phyloP scores from a whole-genome alignment of 2,888 invertebrate genomes.

The Amblyjoppa fuscipennis region DNA sequence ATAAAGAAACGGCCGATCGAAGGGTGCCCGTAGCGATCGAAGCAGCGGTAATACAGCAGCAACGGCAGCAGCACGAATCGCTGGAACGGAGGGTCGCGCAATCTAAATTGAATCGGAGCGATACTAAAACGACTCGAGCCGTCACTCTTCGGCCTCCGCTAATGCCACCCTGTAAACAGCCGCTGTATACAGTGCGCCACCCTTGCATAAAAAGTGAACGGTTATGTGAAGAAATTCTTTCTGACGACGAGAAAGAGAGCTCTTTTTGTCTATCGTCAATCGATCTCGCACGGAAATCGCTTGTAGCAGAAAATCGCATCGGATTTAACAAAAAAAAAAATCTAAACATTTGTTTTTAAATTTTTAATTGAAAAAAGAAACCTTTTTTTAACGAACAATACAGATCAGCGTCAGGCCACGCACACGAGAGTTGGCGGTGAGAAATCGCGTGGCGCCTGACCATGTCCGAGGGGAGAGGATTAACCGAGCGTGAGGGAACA shows the following conservation, averaged over 20 bases:
- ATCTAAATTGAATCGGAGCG: constrained; percentile 73
- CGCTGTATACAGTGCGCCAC: neutral
- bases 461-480: constrained; percentile 57
- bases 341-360: too few species aligned
- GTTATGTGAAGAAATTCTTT: constrained; percentile 55
- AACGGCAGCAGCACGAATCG: constrained; percentile 48
- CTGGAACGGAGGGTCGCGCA: constrained; percentile 66
- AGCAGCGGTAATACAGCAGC: constrained; percentile 15
- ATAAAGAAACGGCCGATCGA: constrained; percentile 44
- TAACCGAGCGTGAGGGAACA: constrained; percentile 61
- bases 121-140: constrained; percentile 66
- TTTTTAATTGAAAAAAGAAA: neutral
- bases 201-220: constrained; percentile 39
- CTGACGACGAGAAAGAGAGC: constrained; percentile 18
- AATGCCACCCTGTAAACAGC: constrained; percentile 60
- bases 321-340: neutral
- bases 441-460: constrained; percentile 40
- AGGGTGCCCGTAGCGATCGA: constrained; percentile 33
- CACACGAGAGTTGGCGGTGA: neutral
- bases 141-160: constrained; percentile 61
- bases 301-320: neutral
- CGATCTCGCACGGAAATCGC: neutral
- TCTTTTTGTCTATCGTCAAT: constrained; percentile 8
- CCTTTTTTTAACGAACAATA: neutral
- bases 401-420: neutral